phyloP scores from a whole-genome alignment of 2,113 vertebrate genomes.

The Herpailurus yagouaroundi region DNA sequence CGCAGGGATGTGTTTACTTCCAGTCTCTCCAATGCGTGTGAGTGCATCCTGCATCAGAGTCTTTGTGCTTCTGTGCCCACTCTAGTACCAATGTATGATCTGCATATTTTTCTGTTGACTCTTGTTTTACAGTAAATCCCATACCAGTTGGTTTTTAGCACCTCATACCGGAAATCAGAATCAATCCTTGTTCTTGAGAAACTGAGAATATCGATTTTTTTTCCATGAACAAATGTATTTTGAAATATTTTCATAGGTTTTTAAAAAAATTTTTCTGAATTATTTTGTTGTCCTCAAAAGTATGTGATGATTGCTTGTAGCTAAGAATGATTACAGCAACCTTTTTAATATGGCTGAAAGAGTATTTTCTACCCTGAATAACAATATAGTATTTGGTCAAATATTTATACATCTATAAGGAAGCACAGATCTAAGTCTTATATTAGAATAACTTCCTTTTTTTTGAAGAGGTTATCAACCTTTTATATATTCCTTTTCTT shows the following conservation, averaged over 20 bases:
- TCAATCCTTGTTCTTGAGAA: background rate
- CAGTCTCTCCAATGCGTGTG: fast-evolving
- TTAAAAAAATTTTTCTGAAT: background rate
- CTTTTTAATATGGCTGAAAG: background rate
- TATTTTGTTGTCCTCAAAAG: background rate
- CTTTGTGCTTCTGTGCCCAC: background rate
- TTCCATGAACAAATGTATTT: background rate
- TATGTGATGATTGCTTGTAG: background rate
- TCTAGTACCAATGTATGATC: background rate
- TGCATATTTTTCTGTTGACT: background rate
- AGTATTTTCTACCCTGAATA: background rate
- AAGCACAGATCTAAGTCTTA: background rate
- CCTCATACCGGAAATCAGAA: background rate
- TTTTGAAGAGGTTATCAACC: background rate
- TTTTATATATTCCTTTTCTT: background rate
- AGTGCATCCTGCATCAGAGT: fast-evolving
- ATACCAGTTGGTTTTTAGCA: background rate
- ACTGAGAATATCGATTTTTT: background rate
- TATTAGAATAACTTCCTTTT: background rate
- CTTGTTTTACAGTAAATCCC: background rate
- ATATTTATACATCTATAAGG: background rate
- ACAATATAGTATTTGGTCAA: background rate
- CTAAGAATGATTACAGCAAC: background rate
- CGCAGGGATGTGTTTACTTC: too few relatives aligned
- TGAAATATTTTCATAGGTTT: background rate